Conservation (phyloP, 2,797 vertebrate species). For the Phylloscopus collybita region DNA sequence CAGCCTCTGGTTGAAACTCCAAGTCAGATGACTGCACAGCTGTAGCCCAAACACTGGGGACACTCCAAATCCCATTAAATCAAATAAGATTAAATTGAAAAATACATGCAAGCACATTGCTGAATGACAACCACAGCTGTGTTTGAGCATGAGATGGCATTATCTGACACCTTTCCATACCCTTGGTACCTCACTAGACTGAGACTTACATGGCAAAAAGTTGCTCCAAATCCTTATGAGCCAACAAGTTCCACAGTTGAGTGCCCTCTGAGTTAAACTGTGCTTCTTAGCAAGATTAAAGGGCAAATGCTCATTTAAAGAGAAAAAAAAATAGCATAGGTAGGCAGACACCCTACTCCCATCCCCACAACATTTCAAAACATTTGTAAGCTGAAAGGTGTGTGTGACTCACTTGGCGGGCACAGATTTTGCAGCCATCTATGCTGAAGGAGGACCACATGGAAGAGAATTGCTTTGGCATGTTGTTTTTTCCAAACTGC, state of each 20-base stretch:
- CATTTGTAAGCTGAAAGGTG: background rate
- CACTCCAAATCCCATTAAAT: background rate
- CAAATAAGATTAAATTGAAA: background rate
- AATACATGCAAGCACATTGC: background rate
- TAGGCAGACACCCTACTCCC: background rate
- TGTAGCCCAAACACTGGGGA: background rate
- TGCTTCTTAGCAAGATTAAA: background rate
- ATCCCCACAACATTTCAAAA: background rate
- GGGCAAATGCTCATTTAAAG: background rate
- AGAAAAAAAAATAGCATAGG: background rate
- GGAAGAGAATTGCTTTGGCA: background rate
- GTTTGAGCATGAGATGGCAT: background rate
- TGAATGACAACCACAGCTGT: constrained; percentile 8
- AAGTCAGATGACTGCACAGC: background rate
- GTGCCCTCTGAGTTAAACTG: background rate
- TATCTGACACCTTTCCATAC: background rate
- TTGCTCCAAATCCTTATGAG: background rate
- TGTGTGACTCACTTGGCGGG: background rate
- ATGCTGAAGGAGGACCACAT: background rate
- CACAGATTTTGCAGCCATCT: background rate
- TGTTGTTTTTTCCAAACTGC: background rate
- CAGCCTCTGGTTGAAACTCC: background rate
- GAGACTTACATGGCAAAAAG: background rate
- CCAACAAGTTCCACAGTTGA: background rate
- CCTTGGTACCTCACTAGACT: background rate